Evolutionary conservation across 2,113 vertebrate genomes (phyloP), one percentile per base, ranked within the genome.

Genomic region (Rhinopomastus cyanomelas): DNA sequence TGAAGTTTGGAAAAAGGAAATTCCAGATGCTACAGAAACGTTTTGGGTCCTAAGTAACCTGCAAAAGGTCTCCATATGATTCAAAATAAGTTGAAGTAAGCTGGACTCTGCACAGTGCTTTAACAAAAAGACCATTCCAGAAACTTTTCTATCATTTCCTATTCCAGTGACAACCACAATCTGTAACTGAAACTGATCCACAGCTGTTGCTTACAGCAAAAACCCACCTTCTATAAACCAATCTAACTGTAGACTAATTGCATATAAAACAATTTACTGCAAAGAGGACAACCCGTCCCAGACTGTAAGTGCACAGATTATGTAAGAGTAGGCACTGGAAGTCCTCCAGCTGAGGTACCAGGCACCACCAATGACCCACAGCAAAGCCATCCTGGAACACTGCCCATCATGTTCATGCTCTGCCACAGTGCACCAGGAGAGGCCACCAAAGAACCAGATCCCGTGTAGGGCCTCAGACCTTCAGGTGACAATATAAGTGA

Each of bases 381-480:
- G 2, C 4, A 6, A 32, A 68, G 27, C 22, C 46, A 29, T 6
- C 11, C 84, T 69, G 56, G 46, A 51, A 34, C 65, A 34, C 23
- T 49, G 16, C 44, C 53, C 59, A 23, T 8, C 14, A 73, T 23
- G 21, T 32, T 53, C 27, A 6, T 9, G 32, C 26, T 53, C 61
- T 46, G n/a, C 42, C 25, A 46, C 18, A 13, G 23, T 23, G 17
- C 7, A 22, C 23, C 49, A 53, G 56, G 15, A 44, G n/a, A 52
- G 6, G 7, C 37, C 73, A 86, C 57, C 53, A 60, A 56, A 36
- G 26, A 87, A 16, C 27, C 1, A 16, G 22, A 27, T 2, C 7
- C 5, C 9, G 1, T 3, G 0, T 1, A 3, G 12, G 4, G 0
- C 36, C 23, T 53, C 21, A 7, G 26, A 32, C n/a, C 49, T 52